Percentiles rank a stretch among this genome's conserved stretches.
These are phyloP conservation scores for Prosopocoilus inquinatus DNA, from an alignment of 2,888 invertebrate genomes.

Conservation along the genomic window DNA sequence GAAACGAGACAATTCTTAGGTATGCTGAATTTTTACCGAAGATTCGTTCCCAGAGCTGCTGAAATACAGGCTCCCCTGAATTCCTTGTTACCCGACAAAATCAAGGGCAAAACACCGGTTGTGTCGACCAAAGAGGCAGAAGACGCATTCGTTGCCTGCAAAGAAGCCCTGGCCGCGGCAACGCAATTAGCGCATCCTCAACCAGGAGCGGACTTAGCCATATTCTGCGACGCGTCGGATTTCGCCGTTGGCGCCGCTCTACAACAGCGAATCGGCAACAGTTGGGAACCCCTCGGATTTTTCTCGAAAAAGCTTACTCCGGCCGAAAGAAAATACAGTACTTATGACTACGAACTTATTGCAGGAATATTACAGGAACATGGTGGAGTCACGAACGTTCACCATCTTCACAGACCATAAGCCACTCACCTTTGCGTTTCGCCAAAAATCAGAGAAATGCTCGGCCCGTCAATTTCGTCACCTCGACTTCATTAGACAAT, in stretches of 20 bases:
- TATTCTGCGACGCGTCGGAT: not conserved
- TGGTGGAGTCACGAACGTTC: constrained; percentile 17
- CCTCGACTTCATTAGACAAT: constrained; percentile 22
- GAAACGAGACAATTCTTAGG: constrained; percentile 38
- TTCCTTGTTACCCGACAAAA: constrained; percentile 21
- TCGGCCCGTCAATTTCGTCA: constrained; percentile 20
- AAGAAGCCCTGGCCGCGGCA: not conserved
- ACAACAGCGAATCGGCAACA: not conserved
- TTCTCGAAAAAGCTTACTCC: constrained; percentile 16
- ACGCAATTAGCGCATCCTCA: not conserved
- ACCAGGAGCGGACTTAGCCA: not conserved
- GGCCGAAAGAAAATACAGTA: constrained; percentile 34
- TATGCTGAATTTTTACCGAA: constrained; percentile 42
- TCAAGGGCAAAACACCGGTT: not conserved
- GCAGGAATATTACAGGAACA: constrained; percentile 18
- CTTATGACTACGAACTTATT: constrained; percentile 19
- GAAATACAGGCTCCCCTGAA: constrained; percentile 39
- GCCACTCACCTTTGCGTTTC: constrained; percentile 15
- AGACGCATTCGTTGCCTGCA: not conserved
- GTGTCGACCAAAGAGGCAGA: not conserved
- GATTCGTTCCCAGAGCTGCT: constrained; percentile 41
- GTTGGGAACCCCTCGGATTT: not conserved
- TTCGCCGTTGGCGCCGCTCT: not conserved
- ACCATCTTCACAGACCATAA: constrained; percentile 21
- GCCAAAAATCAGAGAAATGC: constrained; percentile 5